Evolutionary conservation across 2,113 vertebrate genomes (phyloP), one percentile per base, ranked within the genome.

Genomic region (Lepus europaeus): DNA sequence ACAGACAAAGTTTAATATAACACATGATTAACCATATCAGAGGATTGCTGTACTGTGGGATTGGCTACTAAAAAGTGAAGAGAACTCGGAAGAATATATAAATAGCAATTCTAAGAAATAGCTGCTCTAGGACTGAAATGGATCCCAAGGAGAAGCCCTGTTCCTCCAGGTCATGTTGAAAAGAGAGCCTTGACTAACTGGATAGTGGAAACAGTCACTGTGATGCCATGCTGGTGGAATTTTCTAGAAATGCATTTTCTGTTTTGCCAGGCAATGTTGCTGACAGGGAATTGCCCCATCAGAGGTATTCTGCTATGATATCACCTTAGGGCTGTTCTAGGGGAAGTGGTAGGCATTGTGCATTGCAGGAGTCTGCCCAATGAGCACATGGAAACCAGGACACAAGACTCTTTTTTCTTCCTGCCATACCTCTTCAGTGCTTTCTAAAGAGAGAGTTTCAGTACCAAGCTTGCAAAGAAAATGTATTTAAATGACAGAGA

Each of bases 391-490:
- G 33, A 53, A 66, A 83, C 31, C 2, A 29, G 23, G 17, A 70
- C 70, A 45, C 2, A 11, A 19, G 39, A 29, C 23, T 70, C 31
- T 69, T 61, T 69, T 61, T 85, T 68, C 13, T 13, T 72, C 9
- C 27, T 45, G 39, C 31, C 29, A 1, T 45, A 27, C 53, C 74
- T 91, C 19, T 81, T 9, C 22, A n/a, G 51, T 0, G 1, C 45
- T 2, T 14, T 83, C 70, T 78, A 87, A 45, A 29, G 23, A 84
- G 45, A 66, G 25, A 73, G 3, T 14, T 59, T 70, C 39, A 59
- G 56, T 59, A 59, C 12, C 56, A 59, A 61, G 36, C 23, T 81
- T 70, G 61, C 80, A 91, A 82, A 86, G 66, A 49, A 64, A 94
- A 68, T 77, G 20, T 9, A 64, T 16, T 9, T 87, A 53, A 63